Base-by-base conservation (phyloP, 2,113 vertebrate genomes). In the Mirounga angustirostris region DNA sequence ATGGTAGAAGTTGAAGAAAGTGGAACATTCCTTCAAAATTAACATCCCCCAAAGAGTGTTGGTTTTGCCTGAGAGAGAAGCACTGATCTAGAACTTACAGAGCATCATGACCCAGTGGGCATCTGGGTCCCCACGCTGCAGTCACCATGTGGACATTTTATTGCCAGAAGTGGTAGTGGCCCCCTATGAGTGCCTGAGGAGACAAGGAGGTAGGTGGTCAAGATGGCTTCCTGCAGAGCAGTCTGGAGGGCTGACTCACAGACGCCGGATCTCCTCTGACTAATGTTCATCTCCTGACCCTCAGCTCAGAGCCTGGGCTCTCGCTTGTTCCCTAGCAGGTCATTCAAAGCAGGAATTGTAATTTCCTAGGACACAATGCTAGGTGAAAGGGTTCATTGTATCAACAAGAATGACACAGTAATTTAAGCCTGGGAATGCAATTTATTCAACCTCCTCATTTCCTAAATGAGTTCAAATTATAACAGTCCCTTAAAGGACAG, bases 321-420 rank as follows among this genome's bases (percentile, higher is more conserved):
- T 7, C 0, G 74, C 80, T 85, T 26, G 33, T 30, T 63, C 58
- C 73, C 76, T 12, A 69, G 59, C n/a, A 63, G 26, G 43, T 61
- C 95, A 97, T 98, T 98, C 93, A 78, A 95, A 88, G 96, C 98
- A 98, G 98, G 98, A 98, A 98, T 98, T 54, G 95, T 98, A 96
- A 98, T 98, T 98, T 98, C 52, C 46, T 5, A 79, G 63, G 89
- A 98, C 94, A 98, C 98, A 99, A 98, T 99, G 98, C 95, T 95
- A 98, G 93, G 96, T 98, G 91, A 65, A 97, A 96, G 80, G n/a
- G 63, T 95, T 98, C 90, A 99, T 98, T 98, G 98, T 99, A 89
- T 88, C 97, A 89, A 2, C 63, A 98, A 98, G 98, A 98, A 43
- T 98, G 98, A 97, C 98, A 98, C 0, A 96, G 98, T 98, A 93